A percentile compares a stretch with the other conserved stretches of the same genome.
These are phyloP conservation scores for Drosophila parvula DNA, from an alignment of 1,140 invertebrate species.

Conservation along the genomic window DNA sequence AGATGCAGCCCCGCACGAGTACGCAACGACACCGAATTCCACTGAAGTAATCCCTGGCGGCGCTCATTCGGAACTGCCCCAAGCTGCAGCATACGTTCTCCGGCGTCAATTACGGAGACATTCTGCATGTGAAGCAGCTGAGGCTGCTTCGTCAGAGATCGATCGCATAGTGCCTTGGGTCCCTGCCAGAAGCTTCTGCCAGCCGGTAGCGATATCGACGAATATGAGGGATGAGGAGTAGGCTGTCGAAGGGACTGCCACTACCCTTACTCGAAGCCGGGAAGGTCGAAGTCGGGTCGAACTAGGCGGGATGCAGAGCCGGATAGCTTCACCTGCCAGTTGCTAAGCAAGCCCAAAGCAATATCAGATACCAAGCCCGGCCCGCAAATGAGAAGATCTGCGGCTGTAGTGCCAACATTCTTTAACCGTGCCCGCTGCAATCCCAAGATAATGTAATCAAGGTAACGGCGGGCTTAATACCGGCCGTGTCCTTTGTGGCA, in stretches of 20 bases:
- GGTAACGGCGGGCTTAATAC: slow-evolving; percentile 95
- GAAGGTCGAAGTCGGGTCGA: background rate
- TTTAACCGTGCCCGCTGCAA: slow-evolving; percentile 92
- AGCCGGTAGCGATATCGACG: slow-evolving; percentile 74
- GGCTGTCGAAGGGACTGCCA: slow-evolving; percentile 3
- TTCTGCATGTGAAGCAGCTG: slow-evolving; percentile 92
- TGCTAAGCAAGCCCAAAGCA: slow-evolving; percentile 91
- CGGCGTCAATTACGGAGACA: slow-evolving; percentile 90
- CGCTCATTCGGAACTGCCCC: slow-evolving; percentile 89
- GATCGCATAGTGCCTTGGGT: slow-evolving; percentile 84
- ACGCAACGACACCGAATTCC: slow-evolving; percentile 74
- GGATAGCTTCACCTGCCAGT: slow-evolving; percentile 91
- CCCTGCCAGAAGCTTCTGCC: slow-evolving; percentile 84
- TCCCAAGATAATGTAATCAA: slow-evolving; percentile 92
- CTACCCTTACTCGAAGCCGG: background rate
- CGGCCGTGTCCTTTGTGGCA: slow-evolving; percentile 93
- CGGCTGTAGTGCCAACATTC: slow-evolving; percentile 92
- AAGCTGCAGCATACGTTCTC: slow-evolving; percentile 93
- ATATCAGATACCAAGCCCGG: slow-evolving; percentile 94
- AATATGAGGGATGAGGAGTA: slow-evolving; percentile 51
- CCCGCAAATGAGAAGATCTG: slow-evolving; percentile 88
- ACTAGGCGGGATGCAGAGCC: slow-evolving; percentile 65
- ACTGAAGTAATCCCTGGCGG: slow-evolving; percentile 82
- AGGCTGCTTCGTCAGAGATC: slow-evolving; percentile 88
- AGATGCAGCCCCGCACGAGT: slow-evolving; percentile 74